Conservation (phyloP, 2,888 invertebrate species). For the Cremastobaeus sp. region DNA sequence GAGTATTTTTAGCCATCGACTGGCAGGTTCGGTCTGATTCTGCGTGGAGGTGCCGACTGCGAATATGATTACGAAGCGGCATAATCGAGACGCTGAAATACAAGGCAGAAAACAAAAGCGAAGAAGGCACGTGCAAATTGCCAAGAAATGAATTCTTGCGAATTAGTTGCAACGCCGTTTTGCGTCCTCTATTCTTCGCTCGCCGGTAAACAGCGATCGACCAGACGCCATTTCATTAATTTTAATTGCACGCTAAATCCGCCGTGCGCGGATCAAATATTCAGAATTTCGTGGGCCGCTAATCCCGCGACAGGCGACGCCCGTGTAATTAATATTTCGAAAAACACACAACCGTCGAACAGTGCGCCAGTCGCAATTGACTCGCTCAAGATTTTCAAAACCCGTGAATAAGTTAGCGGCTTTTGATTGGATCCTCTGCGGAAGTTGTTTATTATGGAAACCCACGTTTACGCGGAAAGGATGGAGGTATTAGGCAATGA, state of each 20-base stretch:
- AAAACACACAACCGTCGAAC: too few species aligned
- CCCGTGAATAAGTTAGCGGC: conserved; percentile 27
- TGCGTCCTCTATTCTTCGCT: conserved; percentile 9
- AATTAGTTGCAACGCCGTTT: conserved; percentile 31
- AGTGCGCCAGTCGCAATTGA: conserved; percentile 38
- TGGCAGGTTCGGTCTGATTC: conserved; percentile 30
- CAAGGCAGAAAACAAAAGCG: conserved; percentile 23
- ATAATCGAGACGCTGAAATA: conserved; percentile 35
- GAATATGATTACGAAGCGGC: conserved; percentile 41
- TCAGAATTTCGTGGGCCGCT: conserved; percentile 37
- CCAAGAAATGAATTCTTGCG: conserved; percentile 34
- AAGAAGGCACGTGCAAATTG: conserved; percentile 39
- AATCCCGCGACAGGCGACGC: conserved; percentile 20
- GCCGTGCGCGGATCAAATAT: conserved; percentile 30
- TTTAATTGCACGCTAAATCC: conserved; percentile 42
- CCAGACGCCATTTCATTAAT: conserved; percentile 26
- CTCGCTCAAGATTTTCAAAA: conserved; percentile 27
- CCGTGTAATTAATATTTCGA: conserved; percentile 24
- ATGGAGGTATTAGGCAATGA: conserved; percentile 1
- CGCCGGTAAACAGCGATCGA: conserved; percentile 18
- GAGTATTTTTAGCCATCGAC: conserved; percentile 5
- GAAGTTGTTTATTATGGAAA: conserved; percentile 40
- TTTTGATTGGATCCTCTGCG: conserved; percentile 25
- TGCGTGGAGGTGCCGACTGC: conserved; percentile 11
- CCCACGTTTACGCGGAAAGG: conserved; percentile 24